Percentiles rank a stretch among this genome's conserved stretches.
phyloP scores from a whole-genome alignment of 2,797 vertebrate genomes.

The Hapalemur alaotrensis region DNA sequence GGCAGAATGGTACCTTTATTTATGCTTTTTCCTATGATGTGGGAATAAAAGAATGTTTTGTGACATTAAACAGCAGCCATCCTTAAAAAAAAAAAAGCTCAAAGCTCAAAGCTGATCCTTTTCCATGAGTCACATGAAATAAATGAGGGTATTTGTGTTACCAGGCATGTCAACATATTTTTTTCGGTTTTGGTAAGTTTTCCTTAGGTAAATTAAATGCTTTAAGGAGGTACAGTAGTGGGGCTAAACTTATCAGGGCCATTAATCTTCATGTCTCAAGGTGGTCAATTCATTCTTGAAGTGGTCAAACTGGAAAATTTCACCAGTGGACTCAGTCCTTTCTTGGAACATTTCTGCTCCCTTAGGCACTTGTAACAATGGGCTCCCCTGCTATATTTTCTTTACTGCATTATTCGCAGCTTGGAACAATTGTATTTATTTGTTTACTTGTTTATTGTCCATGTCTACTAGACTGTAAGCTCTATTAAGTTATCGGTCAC shows the following conservation, averaged over 20 bases:
- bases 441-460: neutral
- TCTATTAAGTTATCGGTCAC: neutral
- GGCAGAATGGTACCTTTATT: constrained; percentile 34
- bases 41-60: constrained; percentile 47
- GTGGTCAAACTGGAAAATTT: constrained; percentile 43
- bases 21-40: constrained; percentile 44
- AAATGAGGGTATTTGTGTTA: constrained; percentile 58
- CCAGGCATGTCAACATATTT: constrained; percentile 36
- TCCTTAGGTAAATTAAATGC: constrained; percentile 60
- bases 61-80: constrained; percentile 52
- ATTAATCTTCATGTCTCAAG: constrained; percentile 60
- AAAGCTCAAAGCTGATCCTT: constrained; percentile 5
- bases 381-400: neutral
- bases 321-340: neutral
- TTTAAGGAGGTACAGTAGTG: neutral
- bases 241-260: neutral
- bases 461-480: neutral
- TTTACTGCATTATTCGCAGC: neutral
- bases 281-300: constrained; percentile 41
- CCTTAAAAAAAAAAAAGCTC: neutral
- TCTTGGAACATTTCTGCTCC: constrained; percentile 31
- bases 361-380: neutral
- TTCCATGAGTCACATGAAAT: constrained; percentile 53
- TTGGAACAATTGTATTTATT: neutral
- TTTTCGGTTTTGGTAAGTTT: neutral